Evolutionary conservation across 2,888 invertebrate species (phyloP), one percentile per base, ranked within the genome.

Genomic region (Limnephilus lunatus): DNA sequence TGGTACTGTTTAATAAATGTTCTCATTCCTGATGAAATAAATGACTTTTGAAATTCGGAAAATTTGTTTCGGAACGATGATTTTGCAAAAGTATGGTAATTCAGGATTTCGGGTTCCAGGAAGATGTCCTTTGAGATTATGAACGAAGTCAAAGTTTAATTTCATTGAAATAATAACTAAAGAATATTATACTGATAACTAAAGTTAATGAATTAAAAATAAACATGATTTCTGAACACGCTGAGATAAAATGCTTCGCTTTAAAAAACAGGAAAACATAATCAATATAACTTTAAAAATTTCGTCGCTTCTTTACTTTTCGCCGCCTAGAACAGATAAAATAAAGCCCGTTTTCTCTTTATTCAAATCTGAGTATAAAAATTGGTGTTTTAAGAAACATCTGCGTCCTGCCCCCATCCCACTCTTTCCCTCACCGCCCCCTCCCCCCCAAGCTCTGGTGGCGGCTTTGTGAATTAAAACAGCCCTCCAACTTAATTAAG

Each of bases 401-500:
- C 91, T 90, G 90, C 90, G 92, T 9, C 80, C 92, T 80, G 39
- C 48, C 86, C 15, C 44, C 44, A 3, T 14, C 19, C 86, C 30
- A 2, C 48, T 11, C 48, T 14, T 30, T 0, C 44, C 48, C 15
- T 31, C 11, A 25, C n/a, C 14, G 68, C 80, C 91, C 44, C 19
- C 81, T 7, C 32, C 39, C 48, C 48, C 32, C 48, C 82, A 83
- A 53, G 48, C 80, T 82, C 53, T 80, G 81, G 81, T 81, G 85
- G 91, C 89, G 89, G 93, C 91, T 93, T 92, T 93, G 82, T 85
- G 93, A 93, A 93, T 93, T 92, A 92, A 93, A 93, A 92, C 92
- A 93, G 90, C 93, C 93, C 93, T 92, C 82, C 91, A 92, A 93
- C 92, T 93, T 93, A 93, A 93, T 93, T 93, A 93, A 93, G 93